Percentiles rank a stretch among this genome's conserved stretches.
Conservation (phyloP, 2,888 invertebrate species). For the Timema podura region DNA sequence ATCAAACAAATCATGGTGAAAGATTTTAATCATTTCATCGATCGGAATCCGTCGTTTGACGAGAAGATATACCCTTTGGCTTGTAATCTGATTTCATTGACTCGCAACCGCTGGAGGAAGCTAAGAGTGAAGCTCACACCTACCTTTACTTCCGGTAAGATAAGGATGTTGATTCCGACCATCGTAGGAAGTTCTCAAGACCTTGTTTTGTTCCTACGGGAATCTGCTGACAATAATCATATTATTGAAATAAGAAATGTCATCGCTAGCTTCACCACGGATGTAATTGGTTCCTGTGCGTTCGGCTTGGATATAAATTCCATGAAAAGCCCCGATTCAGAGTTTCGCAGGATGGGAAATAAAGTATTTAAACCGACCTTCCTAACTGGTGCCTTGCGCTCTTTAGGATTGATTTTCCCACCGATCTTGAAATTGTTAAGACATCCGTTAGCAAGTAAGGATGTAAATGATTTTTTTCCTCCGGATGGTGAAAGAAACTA, state of each 20-base stretch:
- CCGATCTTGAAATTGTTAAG: neutral
- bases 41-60: conserved; percentile 16
- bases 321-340: conserved; percentile 42
- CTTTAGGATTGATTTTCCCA: conserved; percentile 33
- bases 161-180: conserved; percentile 28
- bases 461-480: conserved; percentile 46
- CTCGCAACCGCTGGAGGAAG: conserved; percentile 24
- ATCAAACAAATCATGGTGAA: conserved; percentile 26
- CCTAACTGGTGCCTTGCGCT: conserved; percentile 36
- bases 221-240: neutral
- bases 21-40: conserved; percentile 26
- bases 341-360: conserved; percentile 43
- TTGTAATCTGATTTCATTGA: conserved; percentile 25
- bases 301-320: conserved; percentile 49
- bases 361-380: conserved; percentile 41
- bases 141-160: conserved; percentile 29
- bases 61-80: conserved; percentile 25
- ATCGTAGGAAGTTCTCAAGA: conserved; percentile 26
- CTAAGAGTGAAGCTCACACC: conserved; percentile 29
- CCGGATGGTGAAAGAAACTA: conserved; percentile 36
- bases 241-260: conserved; percentile 43
- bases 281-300: conserved; percentile 49
- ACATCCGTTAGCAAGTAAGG: conserved; percentile 20
- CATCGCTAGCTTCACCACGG: conserved; percentile 48
- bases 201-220: conserved; percentile 10